A percentile compares a stretch with the other conserved stretches of the same genome.
Conservation (phyloP, 2,113 vertebrate genomes). For the Carassius gibelio region DNA sequence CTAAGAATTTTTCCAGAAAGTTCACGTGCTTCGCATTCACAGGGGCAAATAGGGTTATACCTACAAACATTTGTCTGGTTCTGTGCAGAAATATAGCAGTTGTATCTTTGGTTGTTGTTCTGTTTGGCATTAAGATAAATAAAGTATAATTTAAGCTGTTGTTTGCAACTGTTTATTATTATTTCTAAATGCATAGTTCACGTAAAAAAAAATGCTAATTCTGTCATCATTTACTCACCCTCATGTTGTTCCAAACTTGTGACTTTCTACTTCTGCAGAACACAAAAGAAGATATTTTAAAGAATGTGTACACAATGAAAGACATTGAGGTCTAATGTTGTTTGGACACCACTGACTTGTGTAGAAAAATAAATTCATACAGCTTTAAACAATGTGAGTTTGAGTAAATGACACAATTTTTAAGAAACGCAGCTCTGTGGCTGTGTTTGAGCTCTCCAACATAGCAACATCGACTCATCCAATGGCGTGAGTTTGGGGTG, state of each 20-base stretch:
- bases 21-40: not conserved
- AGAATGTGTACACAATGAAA: not conserved
- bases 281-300: not conserved
- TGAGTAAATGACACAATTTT: not conserved
- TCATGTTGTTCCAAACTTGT: no score
- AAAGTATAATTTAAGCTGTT: not conserved
- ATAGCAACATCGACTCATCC: not conserved
- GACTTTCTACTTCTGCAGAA: not conserved
- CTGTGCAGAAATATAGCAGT: not conserved
- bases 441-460: not conserved
- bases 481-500: not conserved
- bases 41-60: not conserved
- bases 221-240: not conserved
- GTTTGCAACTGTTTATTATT: not conserved
- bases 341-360: not conserved
- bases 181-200: not conserved
- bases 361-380: not conserved
- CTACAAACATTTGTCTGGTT: not conserved
- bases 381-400: not conserved
- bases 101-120: not conserved
- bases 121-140: not conserved
- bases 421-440: not conserved
- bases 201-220: no score
- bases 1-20: not conserved
- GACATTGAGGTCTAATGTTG: not conserved